Percentiles rank a stretch among this genome's conserved stretches.
phyloP scores from a whole-genome alignment of 2,113 vertebrate species.

The Dermatemys mawii region DNA sequence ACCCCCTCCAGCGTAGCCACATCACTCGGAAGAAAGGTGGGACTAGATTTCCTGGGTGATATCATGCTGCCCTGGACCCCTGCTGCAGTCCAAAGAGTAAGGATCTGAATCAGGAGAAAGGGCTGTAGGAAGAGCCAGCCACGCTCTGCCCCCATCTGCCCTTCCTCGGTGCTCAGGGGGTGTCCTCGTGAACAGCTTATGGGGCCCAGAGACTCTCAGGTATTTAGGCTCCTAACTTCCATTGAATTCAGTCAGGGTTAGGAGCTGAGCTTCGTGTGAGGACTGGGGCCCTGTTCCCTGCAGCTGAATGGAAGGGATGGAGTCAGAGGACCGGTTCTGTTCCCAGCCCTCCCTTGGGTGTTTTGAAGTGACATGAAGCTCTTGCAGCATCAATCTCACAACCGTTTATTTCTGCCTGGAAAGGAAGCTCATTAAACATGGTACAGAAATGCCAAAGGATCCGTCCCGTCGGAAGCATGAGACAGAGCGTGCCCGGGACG shows the following conservation, averaged over 20 bases:
- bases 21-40: neutral
- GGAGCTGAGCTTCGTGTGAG: neutral
- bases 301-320: neutral
- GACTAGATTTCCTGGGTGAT: neutral
- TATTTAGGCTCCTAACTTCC: neutral
- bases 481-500: neutral
- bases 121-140: neutral
- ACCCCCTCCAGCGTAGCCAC: no score
- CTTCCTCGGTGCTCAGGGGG: neutral
- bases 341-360: neutral
- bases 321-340: neutral
- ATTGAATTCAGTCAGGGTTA: no score
- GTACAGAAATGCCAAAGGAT: conserved; percentile 41
- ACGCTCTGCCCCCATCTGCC: neutral
- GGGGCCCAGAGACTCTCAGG: neutral
- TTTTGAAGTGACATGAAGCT: neutral
- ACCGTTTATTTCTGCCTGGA: conserved; percentile 42
- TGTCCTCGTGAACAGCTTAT: neutral
- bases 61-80: neutral
- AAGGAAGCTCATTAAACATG: neutral
- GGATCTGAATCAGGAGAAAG: neutral
- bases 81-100: neutral
- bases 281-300: neutral
- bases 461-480: neutral
- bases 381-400: neutral